Evolutionary conservation across 2,797 vertebrate genomes (phyloP).

Genomic region (Acrossocheilus wenchowensis): DNA sequence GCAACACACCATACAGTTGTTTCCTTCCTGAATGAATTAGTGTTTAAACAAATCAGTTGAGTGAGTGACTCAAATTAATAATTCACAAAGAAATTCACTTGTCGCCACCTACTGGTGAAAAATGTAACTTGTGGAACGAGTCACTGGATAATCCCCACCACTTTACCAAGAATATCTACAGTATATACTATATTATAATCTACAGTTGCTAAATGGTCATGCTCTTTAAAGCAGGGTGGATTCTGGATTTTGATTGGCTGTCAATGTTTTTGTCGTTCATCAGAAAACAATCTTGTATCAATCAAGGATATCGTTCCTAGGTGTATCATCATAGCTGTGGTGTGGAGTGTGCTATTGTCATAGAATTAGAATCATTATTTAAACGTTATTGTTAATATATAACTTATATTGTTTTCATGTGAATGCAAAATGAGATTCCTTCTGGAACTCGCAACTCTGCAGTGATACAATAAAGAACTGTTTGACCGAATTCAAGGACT

Average conservation of each 20-base stretch:
- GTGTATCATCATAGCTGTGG: background rate
- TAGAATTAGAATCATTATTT: background rate
- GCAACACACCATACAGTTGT: background rate
- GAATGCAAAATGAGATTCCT: background rate
- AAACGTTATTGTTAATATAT: background rate
- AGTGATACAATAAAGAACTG: background rate
- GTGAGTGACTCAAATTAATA: background rate
- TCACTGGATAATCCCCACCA: background rate
- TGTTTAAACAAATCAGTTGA: background rate
- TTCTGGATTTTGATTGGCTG: background rate
- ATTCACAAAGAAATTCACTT: background rate
- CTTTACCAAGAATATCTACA: background rate
- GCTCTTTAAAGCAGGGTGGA: background rate
- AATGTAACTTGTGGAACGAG: background rate
- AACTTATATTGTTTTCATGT: background rate
- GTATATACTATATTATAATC: background rate
- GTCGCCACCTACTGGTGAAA: background rate
- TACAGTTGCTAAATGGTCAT: background rate
- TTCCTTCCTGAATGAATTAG: background rate
- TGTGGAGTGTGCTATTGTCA: background rate
- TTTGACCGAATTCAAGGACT: background rate
- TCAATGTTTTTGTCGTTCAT: background rate
- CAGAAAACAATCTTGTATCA: background rate
- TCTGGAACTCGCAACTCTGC: background rate
- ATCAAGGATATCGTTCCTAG: background rate